phyloP scores from a whole-genome alignment of 2,797 vertebrate genomes.

The Argyrosomus regius region DNA sequence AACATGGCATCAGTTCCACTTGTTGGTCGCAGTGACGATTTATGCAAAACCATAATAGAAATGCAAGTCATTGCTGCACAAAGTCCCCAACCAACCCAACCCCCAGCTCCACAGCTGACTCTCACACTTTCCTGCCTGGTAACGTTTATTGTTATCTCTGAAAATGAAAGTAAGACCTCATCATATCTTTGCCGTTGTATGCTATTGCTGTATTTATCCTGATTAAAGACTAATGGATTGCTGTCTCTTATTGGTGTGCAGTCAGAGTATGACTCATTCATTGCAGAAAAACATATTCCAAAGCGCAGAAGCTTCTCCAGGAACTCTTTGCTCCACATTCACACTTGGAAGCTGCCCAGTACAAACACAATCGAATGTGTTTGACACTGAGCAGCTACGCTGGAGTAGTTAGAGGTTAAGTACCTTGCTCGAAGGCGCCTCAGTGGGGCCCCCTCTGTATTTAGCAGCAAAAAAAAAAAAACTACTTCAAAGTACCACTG shows the following conservation, averaged over 20 bases:
- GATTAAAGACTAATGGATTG: conserved; percentile 7
- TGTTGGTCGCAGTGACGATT: conserved; percentile 68
- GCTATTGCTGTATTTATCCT: conserved; percentile 11
- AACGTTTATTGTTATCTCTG: conserved; percentile 7
- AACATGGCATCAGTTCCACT: conserved; percentile 74
- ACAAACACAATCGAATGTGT: conserved; percentile 6
- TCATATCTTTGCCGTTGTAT: conserved; percentile 22
- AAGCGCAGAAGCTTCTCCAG: not conserved
- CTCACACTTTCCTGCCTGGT: conserved; percentile 16
- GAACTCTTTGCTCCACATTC: conserved; percentile 18
- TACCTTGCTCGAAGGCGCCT: not conserved
- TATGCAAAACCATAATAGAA: conserved; percentile 66
- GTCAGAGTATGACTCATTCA: not conserved
- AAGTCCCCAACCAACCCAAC: conserved; percentile 7
- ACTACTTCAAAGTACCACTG: not conserved
- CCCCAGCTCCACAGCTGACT: conserved; percentile 11
- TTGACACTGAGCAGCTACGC: not conserved
- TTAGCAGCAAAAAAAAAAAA: not conserved
- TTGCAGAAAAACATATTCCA: not conserved
- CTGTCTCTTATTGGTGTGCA: conserved; percentile 1
- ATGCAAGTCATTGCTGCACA: conserved; percentile 55
- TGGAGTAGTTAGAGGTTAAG: conserved; percentile 9
- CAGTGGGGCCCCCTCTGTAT: not conserved
- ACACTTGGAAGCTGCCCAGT: conserved; percentile 25
- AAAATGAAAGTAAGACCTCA: conserved; percentile 14